Percentiles rank a stretch among this genome's conserved stretches.
These are phyloP conservation scores for Gymnoscopelus braueri DNA, from an alignment of 2,797 vertebrate species.

Conservation along the genomic window DNA sequence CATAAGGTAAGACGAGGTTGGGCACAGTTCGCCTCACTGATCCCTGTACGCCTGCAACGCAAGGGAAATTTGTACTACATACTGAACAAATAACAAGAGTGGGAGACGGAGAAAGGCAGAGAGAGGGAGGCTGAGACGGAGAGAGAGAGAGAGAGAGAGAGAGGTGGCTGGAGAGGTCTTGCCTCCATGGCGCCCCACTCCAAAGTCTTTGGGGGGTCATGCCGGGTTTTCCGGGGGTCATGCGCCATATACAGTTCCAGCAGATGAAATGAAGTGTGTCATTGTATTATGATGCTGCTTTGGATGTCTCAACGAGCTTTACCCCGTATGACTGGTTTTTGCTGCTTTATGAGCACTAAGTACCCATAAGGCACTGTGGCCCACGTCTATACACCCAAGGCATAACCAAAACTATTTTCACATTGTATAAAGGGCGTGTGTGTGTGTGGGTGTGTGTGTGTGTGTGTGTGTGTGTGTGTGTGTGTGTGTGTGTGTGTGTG, in stretches of 20 bases:
- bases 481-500: conserved; percentile 24
- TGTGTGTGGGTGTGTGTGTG: background rate
- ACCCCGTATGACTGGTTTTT: conserved; percentile 22
- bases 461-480: background rate
- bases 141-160: conserved; percentile 17
- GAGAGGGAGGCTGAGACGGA: conserved; percentile 35
- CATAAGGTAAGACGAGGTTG: conserved; percentile 92
- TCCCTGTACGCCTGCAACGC: conserved; percentile 87
- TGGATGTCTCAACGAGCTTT: conserved; percentile 44
- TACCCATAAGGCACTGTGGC: conserved; percentile 28
- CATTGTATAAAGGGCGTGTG: no score
- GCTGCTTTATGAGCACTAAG: conserved; percentile 29
- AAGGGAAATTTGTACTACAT: conserved; percentile 96
- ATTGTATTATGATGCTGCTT: conserved; percentile 71
- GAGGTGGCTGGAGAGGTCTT: conserved; percentile 51
- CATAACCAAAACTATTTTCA: background rate
- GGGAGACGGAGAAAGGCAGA: conserved; percentile 28
- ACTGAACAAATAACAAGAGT: conserved; percentile 92
- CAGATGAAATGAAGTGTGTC: conserved; percentile 76
- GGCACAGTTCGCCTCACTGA: conserved; percentile 92
- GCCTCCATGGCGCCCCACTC: conserved; percentile 64
- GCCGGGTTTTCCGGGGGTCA: conserved; percentile 62
- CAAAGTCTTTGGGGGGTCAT: conserved; percentile 58
- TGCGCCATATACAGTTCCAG: conserved; percentile 71
- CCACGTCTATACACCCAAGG: background rate